Evolutionary conservation across 2,797 vertebrate genomes (phyloP), one percentile per base, ranked within the genome.

Genomic region (Lindbergichthys nudifrons): DNA sequence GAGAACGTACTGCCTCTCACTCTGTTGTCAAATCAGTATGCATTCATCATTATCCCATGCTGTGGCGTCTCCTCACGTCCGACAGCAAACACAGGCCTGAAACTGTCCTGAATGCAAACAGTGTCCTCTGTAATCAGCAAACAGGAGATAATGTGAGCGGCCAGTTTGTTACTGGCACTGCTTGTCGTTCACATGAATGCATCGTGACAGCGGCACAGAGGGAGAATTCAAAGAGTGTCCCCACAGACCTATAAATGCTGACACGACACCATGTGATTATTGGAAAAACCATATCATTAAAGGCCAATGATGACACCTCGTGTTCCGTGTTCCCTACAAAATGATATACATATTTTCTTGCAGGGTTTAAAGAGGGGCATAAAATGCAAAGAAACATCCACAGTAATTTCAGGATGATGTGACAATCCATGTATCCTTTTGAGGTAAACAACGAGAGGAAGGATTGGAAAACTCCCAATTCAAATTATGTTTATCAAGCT

Each of bases 71-170:
- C 77, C 53, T 77, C 71, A 58, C 32, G 79, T 74, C 81, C 73
- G 71, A 65, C 53, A 77, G 74, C 60, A 63, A 79, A 82, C 75
- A 54, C 79, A n/a, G 26, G 52, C 73, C 81, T 69, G 30, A 79
- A 72, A 57, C 65, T 11, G 45, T 68, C 73, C 74, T 87, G 75
- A 86, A 83, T 48, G 46, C 80, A 62, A 84, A 81, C 84, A 54
- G 48, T 63, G 72, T 82, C 78, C 85, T 81, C 87, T 82, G 79
- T 85, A 80, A 88, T 90, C 83, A 84, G 71, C 85, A 81, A 78
- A 73, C 70, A 39, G 67, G 48, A 30, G 65, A 85, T 71, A 83
- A 80, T 39, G 63, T 51, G 53, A 70, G 13, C 59, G 6, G 59
- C 41, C 45, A n/a, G 67, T 74, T 65, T 46, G 80, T 82, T 70